These are phyloP conservation scores for Cygnus atratus DNA, from an alignment of 2,113 vertebrate species.

Conservation along the genomic window DNA sequence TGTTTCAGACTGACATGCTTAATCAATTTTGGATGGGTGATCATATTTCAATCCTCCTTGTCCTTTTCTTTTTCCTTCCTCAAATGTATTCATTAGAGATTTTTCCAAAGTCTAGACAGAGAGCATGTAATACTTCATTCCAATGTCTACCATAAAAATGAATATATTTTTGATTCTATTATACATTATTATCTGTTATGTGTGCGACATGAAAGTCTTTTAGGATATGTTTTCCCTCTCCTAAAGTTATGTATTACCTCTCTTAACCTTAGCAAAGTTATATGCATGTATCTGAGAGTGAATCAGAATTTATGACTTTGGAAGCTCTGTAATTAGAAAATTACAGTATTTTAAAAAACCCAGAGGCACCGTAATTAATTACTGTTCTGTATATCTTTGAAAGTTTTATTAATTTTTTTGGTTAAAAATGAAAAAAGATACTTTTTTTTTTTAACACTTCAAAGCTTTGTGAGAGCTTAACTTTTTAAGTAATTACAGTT, in stretches of 20 bases:
- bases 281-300: neutral
- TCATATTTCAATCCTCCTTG: neutral
- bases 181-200: neutral
- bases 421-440: conserved; percentile 5
- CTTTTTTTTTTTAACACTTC: neutral
- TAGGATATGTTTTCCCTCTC: neutral
- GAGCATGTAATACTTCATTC: neutral
- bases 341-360: neutral
- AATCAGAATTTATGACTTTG: neutral
- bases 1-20: rapidly evolving
- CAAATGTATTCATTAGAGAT: neutral
- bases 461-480: conserved; percentile 15
- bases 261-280: conserved; percentile 27
- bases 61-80: neutral
- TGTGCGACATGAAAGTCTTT: neutral
- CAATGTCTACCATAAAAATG: neutral
- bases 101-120: neutral
- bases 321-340: conserved; percentile 32
- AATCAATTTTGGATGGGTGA: neutral
- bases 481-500: conserved; percentile 22
- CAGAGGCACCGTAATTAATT: conserved; percentile 42
- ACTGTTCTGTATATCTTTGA: neutral
- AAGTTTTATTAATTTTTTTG: conserved; percentile 35
- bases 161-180: neutral
- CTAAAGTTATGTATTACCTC: conserved; percentile 10